A percentile compares a stretch with the other conserved stretches of the same genome.
phyloP scores from a whole-genome alignment of 1,140 invertebrate genomes.

The Tetramorium simillimum region DNA sequence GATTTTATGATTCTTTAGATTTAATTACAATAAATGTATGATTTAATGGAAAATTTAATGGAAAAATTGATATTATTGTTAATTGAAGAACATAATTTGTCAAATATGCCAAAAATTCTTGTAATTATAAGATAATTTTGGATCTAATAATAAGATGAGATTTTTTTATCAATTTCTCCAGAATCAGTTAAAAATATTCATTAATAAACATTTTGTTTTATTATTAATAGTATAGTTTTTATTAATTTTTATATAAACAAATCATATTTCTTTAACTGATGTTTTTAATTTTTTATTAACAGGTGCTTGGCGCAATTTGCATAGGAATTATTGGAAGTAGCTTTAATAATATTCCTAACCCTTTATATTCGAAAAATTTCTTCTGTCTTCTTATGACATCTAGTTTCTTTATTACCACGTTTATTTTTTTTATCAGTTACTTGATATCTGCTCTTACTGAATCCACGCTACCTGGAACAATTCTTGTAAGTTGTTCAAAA shows the following conservation, averaged over 20 bases:
- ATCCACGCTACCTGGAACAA: slow-evolving; percentile 92
- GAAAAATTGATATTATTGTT: background rate
- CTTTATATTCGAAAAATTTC: slow-evolving; percentile 75
- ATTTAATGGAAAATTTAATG: too few relatives aligned
- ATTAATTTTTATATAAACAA: background rate
- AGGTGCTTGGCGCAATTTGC: slow-evolving; percentile 91
- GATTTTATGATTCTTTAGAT: background rate
- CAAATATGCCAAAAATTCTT: background rate
- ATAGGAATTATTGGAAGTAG: slow-evolving; percentile 90
- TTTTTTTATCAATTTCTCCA: background rate
- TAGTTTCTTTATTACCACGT: slow-evolving; percentile 91
- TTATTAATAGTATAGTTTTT: background rate
- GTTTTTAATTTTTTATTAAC: slow-evolving; percentile 69
- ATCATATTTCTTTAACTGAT: background rate
- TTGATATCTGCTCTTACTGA: slow-evolving; percentile 91
- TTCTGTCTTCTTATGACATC: slow-evolving; percentile 91
- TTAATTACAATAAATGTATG: background rate
- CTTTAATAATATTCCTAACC: slow-evolving; percentile 75
- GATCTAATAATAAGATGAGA: background rate
- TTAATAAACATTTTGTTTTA: background rate
- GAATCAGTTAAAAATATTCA: background rate
- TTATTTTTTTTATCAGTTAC: slow-evolving; percentile 90
- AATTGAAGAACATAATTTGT: background rate
- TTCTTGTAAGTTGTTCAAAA: slow-evolving; percentile 90
- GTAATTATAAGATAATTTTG: background rate